phyloP scores from a whole-genome alignment of 2,797 vertebrate species.

The Lagodon rhomboides region DNA sequence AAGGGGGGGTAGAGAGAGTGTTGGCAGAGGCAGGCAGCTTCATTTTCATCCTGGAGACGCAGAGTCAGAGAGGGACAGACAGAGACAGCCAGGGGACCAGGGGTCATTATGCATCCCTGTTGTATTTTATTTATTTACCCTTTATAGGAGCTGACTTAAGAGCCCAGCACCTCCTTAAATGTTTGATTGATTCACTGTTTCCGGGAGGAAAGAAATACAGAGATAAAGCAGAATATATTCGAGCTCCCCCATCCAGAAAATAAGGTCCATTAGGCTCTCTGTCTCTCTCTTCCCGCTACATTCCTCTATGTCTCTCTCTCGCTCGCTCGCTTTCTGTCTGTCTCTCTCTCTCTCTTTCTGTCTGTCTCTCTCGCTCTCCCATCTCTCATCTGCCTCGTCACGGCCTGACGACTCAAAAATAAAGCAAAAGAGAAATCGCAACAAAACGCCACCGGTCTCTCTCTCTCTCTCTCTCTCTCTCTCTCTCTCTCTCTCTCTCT shows the following conservation, averaged over 20 bases:
- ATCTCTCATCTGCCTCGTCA: conserved; percentile 78
- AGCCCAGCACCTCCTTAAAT: conserved; percentile 73
- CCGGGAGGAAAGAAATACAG: conserved; percentile 67
- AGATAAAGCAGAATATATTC: conserved; percentile 85
- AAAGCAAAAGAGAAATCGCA: conserved; percentile 70
- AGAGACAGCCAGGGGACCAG: conserved; percentile 59
- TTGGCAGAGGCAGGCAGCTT: conserved; percentile 69
- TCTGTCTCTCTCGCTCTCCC: conserved; percentile 36
- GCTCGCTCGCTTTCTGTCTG: conserved; percentile 11
- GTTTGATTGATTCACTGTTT: conserved; percentile 83
- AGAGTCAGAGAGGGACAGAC: conserved; percentile 47
- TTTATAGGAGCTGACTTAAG: conserved; percentile 74
- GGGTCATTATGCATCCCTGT: conserved; percentile 75
- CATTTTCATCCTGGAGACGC: conserved; percentile 62
- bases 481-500: conserved; percentile 26
- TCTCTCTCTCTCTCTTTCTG: conserved; percentile 17
- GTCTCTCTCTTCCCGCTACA: conserved; percentile 58
- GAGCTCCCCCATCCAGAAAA: conserved; percentile 87
- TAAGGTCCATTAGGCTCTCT: conserved; percentile 83
- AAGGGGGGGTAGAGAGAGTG: not conserved
- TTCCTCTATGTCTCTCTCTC: conserved; percentile 57
- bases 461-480: conserved; percentile 22
- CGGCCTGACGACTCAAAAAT: conserved; percentile 80
- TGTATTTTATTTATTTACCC: conserved; percentile 79
- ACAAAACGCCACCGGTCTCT: conserved; percentile 54